Conservation (phyloP, 1,140 invertebrate genomes). For the Battus philenor region DNA sequence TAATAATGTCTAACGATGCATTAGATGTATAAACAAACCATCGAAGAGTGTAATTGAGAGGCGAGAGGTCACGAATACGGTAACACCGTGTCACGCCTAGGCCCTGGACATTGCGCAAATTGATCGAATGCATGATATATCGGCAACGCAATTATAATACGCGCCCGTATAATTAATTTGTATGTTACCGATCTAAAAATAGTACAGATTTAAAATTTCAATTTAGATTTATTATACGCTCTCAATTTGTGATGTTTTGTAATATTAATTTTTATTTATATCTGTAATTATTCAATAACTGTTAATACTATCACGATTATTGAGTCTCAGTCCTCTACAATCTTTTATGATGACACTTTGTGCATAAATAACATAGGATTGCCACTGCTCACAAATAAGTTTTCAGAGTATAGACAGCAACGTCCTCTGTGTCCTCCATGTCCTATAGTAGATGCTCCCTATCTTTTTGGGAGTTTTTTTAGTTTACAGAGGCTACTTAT, state of each 20-base stretch:
- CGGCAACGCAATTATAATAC: constrained; percentile 25
- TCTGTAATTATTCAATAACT: no score
- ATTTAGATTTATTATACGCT: constrained; percentile 11
- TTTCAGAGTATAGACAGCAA: no score
- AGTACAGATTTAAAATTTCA: not conserved
- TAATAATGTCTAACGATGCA: constrained; percentile 14
- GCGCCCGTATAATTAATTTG: constrained; percentile 16
- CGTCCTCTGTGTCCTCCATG: no score
- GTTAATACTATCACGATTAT: no score
- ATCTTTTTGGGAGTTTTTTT: no score
- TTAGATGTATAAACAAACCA: constrained; percentile 27
- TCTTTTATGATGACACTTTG: no score
- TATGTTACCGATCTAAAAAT: constrained; percentile 12
- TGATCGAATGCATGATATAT: constrained; percentile 42
- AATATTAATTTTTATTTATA: not conserved
- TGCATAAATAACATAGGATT: no score
- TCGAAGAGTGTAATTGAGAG: constrained; percentile 30
- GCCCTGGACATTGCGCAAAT: constrained; percentile 42
- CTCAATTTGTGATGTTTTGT: not conserved
- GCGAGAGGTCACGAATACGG: constrained; percentile 45
- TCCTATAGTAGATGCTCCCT: no score
- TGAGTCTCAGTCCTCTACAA: no score
- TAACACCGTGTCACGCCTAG: constrained; percentile 36
- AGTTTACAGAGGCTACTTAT: no score
- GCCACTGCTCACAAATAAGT: no score